Conservation (phyloP, 2,888 invertebrate species). For the Masnerella sp. region DNA sequence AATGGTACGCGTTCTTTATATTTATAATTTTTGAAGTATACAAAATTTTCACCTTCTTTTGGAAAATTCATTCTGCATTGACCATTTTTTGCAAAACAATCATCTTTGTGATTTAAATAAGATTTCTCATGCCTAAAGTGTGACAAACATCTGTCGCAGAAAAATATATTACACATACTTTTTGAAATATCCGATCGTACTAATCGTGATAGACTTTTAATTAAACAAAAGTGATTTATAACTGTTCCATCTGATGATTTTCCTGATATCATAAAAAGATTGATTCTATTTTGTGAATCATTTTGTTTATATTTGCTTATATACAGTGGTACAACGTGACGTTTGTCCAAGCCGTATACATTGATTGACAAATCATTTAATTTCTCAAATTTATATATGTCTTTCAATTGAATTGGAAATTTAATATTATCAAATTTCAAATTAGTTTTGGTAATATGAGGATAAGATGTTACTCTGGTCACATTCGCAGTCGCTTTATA, state of each 20-base stretch:
- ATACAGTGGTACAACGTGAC: background rate
- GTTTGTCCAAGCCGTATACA: background rate
- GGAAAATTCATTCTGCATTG: conserved; percentile 14
- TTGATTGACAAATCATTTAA: too few relatives aligned
- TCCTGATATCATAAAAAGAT: conserved; percentile 2
- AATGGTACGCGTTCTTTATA: conserved; percentile 14
- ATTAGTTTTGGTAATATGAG: background rate
- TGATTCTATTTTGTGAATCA: background rate
- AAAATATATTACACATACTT: background rate
- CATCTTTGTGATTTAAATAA: conserved; percentile 2
- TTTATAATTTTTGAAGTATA: conserved; percentile 19
- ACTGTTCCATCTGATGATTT: background rate
- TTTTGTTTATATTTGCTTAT: too few relatives aligned
- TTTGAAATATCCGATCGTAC: conserved; percentile 7
- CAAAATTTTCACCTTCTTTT: conserved; percentile 1
- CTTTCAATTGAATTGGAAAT: conserved; percentile 11
- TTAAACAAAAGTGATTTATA: conserved; percentile 5
- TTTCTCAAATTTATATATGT: conserved; percentile 20
- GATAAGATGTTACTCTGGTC: background rate
- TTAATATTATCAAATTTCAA: conserved; percentile 14
- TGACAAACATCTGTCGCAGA: conserved; percentile 9
- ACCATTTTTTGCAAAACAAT: background rate
- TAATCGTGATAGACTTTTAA: conserved; percentile 15
- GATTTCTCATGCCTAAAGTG: conserved; percentile 20
- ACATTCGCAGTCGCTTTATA: background rate